A percentile compares a stretch with the other conserved stretches of the same genome.
These are phyloP conservation scores for Onchidella celtica DNA, from an alignment of 2,888 invertebrate genomes.

Conservation along the genomic window DNA sequence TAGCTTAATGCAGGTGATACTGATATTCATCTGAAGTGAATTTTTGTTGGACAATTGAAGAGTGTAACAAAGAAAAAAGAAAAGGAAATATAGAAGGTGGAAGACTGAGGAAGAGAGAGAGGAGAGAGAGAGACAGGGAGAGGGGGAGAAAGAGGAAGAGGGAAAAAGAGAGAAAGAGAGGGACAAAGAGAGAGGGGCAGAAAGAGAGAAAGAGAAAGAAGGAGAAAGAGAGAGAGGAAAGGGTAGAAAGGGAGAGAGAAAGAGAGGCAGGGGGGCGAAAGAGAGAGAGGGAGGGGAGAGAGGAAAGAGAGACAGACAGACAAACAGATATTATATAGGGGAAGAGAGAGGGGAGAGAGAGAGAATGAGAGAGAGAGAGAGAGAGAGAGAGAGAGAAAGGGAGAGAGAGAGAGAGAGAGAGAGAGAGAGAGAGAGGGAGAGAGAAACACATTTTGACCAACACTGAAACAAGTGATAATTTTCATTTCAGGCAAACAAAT, in stretches of 20 bases:
- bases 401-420: not conserved
- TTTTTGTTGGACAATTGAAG: no score
- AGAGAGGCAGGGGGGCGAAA: no score
- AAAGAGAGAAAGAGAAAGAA: not conserved
- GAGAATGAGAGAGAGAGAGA: not conserved
- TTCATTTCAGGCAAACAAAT: no score
- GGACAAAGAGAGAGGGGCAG: no score
- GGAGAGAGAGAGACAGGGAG: no score
- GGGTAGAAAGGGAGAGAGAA: not conserved
- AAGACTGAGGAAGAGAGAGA: no score
- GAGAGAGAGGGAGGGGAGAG: constrained; percentile 1
- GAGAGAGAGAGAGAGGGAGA: not conserved
- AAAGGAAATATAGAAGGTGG: no score
- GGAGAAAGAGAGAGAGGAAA: not conserved
- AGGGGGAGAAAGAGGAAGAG: not conserved
- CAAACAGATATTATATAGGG: not conserved
- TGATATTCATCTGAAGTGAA: no score
- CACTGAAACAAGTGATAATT: no score
- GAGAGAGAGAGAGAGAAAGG: not conserved
- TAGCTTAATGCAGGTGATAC: no score
- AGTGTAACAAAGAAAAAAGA: no score
- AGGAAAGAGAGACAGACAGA: not conserved
- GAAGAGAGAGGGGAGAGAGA: not conserved
- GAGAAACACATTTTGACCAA: no score
- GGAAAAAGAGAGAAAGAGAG: not conserved